phyloP scores from a whole-genome alignment of 2,888 invertebrate genomes.

The Molanna angustata region DNA sequence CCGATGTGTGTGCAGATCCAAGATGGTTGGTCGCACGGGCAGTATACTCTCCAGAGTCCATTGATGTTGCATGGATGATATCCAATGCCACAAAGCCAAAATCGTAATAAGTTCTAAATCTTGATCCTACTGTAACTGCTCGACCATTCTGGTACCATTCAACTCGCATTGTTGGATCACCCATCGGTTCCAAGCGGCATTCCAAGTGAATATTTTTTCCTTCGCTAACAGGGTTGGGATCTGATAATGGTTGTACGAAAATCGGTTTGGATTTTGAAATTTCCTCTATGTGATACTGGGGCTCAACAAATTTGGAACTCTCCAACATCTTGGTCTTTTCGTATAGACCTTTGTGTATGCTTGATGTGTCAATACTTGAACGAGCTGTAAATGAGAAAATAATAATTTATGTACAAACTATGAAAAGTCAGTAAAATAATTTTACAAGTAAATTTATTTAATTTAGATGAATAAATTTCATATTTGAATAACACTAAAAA shows the following conservation, averaged over 20 bases:
- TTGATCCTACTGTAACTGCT: conserved; percentile 82
- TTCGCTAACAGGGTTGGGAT: conserved; percentile 81
- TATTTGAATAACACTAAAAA: too few relatives aligned
- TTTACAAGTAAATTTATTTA: too few relatives aligned
- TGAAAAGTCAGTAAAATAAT: too few relatives aligned
- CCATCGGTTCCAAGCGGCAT: conserved; percentile 91
- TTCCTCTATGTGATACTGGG: conserved; percentile 87
- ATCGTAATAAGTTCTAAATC: conserved; percentile 94
- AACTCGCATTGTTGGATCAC: conserved; percentile 92
- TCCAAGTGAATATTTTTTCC: conserved; percentile 90
- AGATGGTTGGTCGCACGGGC: conserved; percentile 90
- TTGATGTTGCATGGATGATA: conserved; percentile 88
- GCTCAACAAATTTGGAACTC: conserved; percentile 80
- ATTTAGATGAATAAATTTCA: too few relatives aligned
- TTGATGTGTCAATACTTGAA: conserved; percentile 84
- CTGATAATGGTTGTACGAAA: conserved; percentile 85
- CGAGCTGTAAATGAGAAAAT: conserved; percentile 63
- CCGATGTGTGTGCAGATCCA: conserved; percentile 88
- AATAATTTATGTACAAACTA: too few relatives aligned
- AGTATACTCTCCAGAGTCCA: conserved; percentile 95
- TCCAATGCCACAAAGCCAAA: conserved; percentile 97
- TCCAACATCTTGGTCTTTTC: conserved; percentile 88
- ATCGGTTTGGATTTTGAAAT: conserved; percentile 93
- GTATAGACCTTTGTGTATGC: conserved; percentile 82
- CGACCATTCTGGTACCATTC: conserved; percentile 96